Evolutionary conservation across 2,113 vertebrate genomes (phyloP).

Genomic region (Psammodynastes pulverulentus): DNA sequence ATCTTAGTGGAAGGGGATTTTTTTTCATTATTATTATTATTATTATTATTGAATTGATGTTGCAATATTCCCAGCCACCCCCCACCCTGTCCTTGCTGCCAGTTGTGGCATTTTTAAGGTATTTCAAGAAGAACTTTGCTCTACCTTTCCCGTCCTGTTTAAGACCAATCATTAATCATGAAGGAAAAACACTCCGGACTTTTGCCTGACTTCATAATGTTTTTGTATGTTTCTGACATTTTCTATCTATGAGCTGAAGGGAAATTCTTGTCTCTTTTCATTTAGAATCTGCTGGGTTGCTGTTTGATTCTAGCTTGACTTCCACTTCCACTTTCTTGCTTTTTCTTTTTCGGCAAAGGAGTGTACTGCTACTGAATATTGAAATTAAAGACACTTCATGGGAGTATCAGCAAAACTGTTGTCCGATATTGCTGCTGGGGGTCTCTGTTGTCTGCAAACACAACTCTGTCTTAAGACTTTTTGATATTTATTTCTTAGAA

Average conservation of each 20-base stretch:
- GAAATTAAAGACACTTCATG: neutral
- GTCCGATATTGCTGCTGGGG: neutral
- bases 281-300: constrained; percentile 59
- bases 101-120: constrained; percentile 79
- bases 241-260: constrained; percentile 63
- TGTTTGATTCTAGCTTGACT: constrained; percentile 49
- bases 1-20: constrained; percentile 66
- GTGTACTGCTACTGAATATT: rapidly evolving
- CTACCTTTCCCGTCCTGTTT: constrained; percentile 67
- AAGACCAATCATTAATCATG: constrained; percentile 77
- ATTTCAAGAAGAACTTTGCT: constrained; percentile 72
- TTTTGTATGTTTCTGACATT: constrained; percentile 74
- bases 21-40: constrained; percentile 53
- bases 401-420: neutral
- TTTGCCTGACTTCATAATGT: constrained; percentile 71
- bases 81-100: constrained; percentile 17
- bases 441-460: neutral
- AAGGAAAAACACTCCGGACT: constrained; percentile 64
- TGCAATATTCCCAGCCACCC: constrained; percentile 62
- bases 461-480: neutral
- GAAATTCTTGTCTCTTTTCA: constrained; percentile 63
- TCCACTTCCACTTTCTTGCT: constrained; percentile 22
- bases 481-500: neutral
- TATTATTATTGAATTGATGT: constrained; percentile 77
- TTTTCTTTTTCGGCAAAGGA: constrained; percentile 1